Evolutionary conservation across 2,113 vertebrate genomes (phyloP).

Genomic region (Peromyscus leucopus): DNA sequence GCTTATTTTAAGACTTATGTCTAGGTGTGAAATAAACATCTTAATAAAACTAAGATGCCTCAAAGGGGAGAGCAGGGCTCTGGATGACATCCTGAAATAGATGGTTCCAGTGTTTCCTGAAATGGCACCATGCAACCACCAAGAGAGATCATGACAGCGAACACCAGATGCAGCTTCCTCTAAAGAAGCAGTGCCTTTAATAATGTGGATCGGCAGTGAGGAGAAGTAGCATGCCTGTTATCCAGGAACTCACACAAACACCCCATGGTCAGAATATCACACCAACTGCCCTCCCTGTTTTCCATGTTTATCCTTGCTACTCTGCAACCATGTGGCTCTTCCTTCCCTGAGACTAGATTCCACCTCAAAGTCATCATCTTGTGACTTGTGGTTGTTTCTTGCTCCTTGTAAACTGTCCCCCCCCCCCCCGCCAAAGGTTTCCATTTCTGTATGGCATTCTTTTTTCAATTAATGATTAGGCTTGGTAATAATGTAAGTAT

Average conservation of each 20-base stretch:
- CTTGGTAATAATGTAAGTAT: background rate
- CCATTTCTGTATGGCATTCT: background rate
- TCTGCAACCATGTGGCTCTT: fast-evolving
- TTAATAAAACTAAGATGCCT: background rate
- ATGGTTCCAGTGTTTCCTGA: background rate
- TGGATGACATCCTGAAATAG: background rate
- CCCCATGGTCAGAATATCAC: background rate
- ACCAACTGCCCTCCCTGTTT: background rate
- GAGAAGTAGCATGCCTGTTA: background rate
- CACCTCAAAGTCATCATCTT: background rate
- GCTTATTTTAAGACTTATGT: background rate
- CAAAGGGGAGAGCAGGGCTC: background rate
- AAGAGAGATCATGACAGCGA: background rate
- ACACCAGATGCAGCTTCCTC: background rate
- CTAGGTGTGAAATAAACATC: background rate
- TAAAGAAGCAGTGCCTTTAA: background rate
- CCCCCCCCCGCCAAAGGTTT: background rate
- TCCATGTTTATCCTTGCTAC: background rate
- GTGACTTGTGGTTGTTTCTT: background rate
- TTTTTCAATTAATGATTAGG: background rate
- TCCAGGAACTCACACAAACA: background rate
- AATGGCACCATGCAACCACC: background rate
- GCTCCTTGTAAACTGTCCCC: background rate
- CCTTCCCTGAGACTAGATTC: background rate
- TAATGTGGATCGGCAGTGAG: background rate